phyloP scores from a whole-genome alignment of 2,888 invertebrate species.

The Scelioninae gen. 1 region DNA sequence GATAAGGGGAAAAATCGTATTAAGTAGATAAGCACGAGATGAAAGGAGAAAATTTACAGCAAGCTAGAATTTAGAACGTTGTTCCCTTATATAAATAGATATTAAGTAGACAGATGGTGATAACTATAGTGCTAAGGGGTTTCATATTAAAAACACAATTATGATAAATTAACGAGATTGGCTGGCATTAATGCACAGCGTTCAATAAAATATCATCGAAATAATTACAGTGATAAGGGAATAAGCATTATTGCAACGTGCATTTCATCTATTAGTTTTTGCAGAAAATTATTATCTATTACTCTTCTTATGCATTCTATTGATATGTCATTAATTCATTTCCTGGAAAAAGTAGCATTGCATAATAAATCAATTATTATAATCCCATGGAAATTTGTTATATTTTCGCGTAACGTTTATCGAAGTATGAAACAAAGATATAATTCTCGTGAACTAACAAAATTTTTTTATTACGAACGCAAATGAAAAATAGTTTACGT shows the following conservation, averaged over 20 bases:
- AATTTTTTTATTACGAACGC: neutral
- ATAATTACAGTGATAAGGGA: neutral
- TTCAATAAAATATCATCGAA: neutral
- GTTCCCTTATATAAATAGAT: slow-evolving; percentile 50
- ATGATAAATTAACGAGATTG: slow-evolving; percentile 29
- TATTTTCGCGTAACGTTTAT: too few species aligned
- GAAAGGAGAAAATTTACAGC: slow-evolving; percentile 52
- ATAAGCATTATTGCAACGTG: neutral
- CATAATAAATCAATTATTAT: too few species aligned
- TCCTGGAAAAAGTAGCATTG: too few species aligned
- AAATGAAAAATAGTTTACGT: slow-evolving; percentile 16
- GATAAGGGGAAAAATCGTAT: slow-evolving; percentile 56
- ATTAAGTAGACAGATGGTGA: slow-evolving; percentile 30
- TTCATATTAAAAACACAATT: slow-evolving; percentile 21
- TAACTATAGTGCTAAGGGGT: slow-evolving; percentile 18
- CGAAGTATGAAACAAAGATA: neutral
- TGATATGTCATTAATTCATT: too few species aligned
- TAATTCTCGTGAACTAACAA: neutral
- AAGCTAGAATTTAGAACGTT: slow-evolving; percentile 44
- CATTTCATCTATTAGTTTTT: neutral
- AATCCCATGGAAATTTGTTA: neutral
- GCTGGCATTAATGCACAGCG: neutral
- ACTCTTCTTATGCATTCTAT: neutral
- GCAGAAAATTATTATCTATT: neutral
- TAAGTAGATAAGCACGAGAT: slow-evolving; percentile 55